Percentiles rank a stretch among this genome's conserved stretches.
These are phyloP conservation scores for Hirtodrosophila duncani DNA, from an alignment of 2,888 invertebrate genomes.

Conservation along the genomic window DNA sequence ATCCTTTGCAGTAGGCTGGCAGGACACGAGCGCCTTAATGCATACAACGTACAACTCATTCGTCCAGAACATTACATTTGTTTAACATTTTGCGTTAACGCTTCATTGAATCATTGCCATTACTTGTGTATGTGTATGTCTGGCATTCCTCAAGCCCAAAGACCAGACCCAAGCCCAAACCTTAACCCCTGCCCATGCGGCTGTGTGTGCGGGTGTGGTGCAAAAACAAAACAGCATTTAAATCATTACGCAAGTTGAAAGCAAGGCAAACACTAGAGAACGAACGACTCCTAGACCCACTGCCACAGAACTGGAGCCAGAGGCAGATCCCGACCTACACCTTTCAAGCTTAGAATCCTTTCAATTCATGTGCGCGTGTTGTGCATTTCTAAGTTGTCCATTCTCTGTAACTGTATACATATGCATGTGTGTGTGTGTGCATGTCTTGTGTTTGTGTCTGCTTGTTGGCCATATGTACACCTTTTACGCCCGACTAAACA, in stretches of 20 bases:
- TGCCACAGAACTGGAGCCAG: background rate
- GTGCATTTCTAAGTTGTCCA: constrained; percentile 54
- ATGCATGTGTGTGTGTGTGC: constrained; percentile 7
- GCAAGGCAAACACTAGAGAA: constrained; percentile 27
- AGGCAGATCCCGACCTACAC: constrained; percentile 6
- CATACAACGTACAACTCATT: constrained; percentile 56
- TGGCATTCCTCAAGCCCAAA: constrained; percentile 50
- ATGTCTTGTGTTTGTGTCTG: constrained; percentile 3
- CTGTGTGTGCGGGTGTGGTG: constrained; percentile 20
- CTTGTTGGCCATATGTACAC: constrained; percentile 61
- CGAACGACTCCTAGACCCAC: constrained; percentile 17
- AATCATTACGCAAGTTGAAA: constrained; percentile 61
- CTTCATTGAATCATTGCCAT: constrained; percentile 61
- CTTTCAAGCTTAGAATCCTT: constrained; percentile 65
- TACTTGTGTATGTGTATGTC: constrained; percentile 42
- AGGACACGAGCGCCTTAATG: constrained; percentile 35
- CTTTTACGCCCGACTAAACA: constrained; percentile 73
- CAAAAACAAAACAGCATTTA: constrained; percentile 60
- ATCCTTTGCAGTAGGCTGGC: constrained; percentile 38
- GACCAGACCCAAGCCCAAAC: background rate
- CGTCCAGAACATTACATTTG: constrained; percentile 75
- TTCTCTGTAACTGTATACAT: constrained; percentile 1
- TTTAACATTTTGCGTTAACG: constrained; percentile 73
- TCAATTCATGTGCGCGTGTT: constrained; percentile 61
- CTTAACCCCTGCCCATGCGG: background rate